Conservation (phyloP, 2,113 vertebrate genomes). For the Megaptera novaeangliae region DNA sequence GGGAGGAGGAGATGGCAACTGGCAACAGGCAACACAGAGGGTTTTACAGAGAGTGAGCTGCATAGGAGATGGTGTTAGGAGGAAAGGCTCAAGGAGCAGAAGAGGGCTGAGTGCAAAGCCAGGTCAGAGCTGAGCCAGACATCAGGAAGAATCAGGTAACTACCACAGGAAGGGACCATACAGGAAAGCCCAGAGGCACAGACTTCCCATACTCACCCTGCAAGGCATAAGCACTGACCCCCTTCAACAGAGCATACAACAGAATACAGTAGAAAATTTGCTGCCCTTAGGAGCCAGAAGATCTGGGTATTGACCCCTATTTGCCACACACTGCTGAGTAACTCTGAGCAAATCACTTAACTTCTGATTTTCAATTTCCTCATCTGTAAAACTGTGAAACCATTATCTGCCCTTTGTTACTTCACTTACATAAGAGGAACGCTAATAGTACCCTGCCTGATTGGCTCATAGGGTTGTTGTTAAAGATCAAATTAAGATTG, state of each 20-base stretch:
- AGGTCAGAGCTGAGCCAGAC: neutral
- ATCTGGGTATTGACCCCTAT: neutral
- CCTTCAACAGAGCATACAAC: neutral
- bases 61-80: neutral
- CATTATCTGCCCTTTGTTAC: neutral
- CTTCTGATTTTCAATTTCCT: constrained; percentile 34
- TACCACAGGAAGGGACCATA: neutral
- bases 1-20: neutral
- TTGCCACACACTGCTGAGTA: neutral
- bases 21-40: neutral
- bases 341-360: constrained; percentile 1
- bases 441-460: neutral
- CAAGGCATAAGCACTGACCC: neutral
- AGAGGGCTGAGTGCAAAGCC: neutral
- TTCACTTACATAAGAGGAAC: neutral
- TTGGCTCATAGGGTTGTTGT: neutral
- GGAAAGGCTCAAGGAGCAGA: neutral
- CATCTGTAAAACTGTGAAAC: neutral
- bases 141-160: neutral
- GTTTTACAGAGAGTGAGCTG: neutral
- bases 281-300: neutral
- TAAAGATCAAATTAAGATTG: neutral
- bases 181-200: neutral
- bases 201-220: neutral
- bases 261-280: neutral